A percentile compares a stretch with the other conserved stretches of the same genome.
Conservation (phyloP, 1,140 invertebrate genomes). For the Phthorimaea operculella region DNA sequence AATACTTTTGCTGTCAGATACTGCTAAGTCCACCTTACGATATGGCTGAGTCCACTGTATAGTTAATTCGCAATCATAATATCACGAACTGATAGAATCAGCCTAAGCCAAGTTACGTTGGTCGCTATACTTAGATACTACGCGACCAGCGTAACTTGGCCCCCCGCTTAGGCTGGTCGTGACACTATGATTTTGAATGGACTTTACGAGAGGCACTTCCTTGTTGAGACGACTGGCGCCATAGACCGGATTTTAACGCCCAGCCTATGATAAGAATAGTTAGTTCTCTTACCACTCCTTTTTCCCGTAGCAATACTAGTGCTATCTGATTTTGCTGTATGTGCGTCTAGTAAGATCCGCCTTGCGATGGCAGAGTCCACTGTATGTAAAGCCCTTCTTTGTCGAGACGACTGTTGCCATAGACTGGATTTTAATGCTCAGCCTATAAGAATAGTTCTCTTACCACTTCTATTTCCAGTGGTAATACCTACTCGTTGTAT, state of each 20-base stretch:
- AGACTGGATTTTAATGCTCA: conserved; percentile 59
- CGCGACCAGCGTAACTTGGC: too few relatives aligned
- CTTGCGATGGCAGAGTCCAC: conserved; percentile 81
- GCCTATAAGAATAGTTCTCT: conserved; percentile 4
- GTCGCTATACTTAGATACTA: too few relatives aligned
- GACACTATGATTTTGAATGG: too few relatives aligned
- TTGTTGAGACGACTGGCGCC: conserved; percentile 71
- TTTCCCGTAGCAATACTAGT: conserved; percentile 25
- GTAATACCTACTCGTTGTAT: conserved; percentile 27
- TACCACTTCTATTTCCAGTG: conserved; percentile 43
- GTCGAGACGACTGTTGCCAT: conserved; percentile 71
- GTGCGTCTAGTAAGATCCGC: conserved; percentile 74
- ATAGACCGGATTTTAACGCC: conserved; percentile 63
- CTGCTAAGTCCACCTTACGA: conserved; percentile 73
- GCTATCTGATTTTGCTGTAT: conserved; percentile 67
- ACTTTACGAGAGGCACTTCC: conserved; percentile 71
- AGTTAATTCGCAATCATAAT: too few relatives aligned
- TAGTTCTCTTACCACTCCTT: conserved; percentile 50
- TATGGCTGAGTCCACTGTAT: conserved; percentile 77
- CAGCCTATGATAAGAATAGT: conserved; percentile 15
- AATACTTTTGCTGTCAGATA: conserved; percentile 43
- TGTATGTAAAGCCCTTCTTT: conserved; percentile 70
- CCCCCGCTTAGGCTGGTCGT: too few relatives aligned
- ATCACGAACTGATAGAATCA: too few relatives aligned
- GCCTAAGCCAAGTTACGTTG: too few relatives aligned